Conservation (phyloP, 2,113 vertebrate species). For the Hippoglossus stenolepis region DNA sequence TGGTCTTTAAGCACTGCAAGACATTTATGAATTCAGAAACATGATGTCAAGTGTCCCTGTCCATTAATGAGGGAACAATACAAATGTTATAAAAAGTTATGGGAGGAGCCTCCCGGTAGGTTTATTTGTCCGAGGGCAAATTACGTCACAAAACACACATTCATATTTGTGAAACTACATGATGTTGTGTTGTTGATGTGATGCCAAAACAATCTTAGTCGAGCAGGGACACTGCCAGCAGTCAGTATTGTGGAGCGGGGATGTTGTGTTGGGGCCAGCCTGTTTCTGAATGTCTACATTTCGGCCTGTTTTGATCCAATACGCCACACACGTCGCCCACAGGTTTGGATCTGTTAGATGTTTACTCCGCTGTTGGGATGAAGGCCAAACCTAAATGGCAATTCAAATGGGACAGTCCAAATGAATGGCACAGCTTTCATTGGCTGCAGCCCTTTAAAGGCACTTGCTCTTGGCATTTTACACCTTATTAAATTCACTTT, state of each 20-base stretch:
- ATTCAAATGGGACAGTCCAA: slow-evolving; percentile 31
- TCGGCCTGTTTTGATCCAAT: not conserved
- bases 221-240: slow-evolving; percentile 4
- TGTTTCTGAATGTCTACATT: slow-evolving; percentile 9
- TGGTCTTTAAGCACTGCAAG: too few species aligned
- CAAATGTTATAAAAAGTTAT: not conserved
- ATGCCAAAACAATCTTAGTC: slow-evolving; percentile 5
- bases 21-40: too few species aligned
- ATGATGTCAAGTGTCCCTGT: too few species aligned
- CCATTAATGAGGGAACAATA: too few species aligned
- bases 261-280: not conserved
- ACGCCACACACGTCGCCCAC: not conserved
- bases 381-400: slow-evolving; percentile 29
- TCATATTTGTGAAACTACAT: slow-evolving; percentile 3
- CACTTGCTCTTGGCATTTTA: slow-evolving; percentile 21
- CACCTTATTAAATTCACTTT: slow-evolving; percentile 33
- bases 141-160: not conserved
- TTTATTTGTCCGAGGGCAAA: not conserved
- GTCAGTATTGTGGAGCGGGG: not conserved
- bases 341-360: slow-evolving; percentile 22
- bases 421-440: slow-evolving; percentile 7
- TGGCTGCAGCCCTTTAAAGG: slow-evolving; percentile 16
- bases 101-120: not conserved
- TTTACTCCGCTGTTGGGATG: slow-evolving; percentile 17
- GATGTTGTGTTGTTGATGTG: not conserved